Evolutionary conservation across 2,113 vertebrate species (phyloP).

Genomic region (Phainopepla nitens): DNA sequence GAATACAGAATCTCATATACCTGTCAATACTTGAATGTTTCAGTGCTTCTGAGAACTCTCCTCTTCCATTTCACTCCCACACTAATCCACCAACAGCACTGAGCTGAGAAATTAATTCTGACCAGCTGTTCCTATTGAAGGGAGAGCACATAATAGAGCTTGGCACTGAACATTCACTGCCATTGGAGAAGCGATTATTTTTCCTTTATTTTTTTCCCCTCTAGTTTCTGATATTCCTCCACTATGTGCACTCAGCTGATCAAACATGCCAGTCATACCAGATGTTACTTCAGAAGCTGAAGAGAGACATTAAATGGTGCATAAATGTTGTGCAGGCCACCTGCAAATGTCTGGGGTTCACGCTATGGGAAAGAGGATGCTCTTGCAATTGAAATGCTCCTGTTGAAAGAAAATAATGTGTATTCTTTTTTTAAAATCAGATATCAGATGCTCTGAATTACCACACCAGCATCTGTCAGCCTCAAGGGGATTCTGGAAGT

Average conservation of each 20-base stretch:
- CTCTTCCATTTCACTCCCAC: not conserved
- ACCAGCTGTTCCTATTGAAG: not conserved
- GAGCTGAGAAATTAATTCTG: not conserved
- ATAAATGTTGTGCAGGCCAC: not conserved
- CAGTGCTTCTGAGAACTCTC: not conserved
- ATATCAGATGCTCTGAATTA: not conserved
- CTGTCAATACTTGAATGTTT: not conserved
- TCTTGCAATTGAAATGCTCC: not conserved
- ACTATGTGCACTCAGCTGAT: not conserved
- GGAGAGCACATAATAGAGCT: not conserved
- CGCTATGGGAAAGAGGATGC: not conserved
- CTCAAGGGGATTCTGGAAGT: not conserved
- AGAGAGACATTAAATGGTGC: not conserved
- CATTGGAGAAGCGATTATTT: not conserved
- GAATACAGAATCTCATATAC: not conserved
- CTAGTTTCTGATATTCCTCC: not conserved
- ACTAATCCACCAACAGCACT: not conserved
- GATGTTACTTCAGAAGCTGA: not conserved
- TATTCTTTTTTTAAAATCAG: not conserved
- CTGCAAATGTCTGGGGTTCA: not conserved
- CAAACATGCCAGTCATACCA: not conserved
- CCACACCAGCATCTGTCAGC: not conserved
- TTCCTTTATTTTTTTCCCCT: not conserved
- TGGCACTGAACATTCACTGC: not conserved
- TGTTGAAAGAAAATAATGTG: not conserved